A percentile compares a stretch with the other conserved stretches of the same genome.
Conservation (phyloP, 1,140 invertebrate genomes). For the Bombus balteatus region DNA sequence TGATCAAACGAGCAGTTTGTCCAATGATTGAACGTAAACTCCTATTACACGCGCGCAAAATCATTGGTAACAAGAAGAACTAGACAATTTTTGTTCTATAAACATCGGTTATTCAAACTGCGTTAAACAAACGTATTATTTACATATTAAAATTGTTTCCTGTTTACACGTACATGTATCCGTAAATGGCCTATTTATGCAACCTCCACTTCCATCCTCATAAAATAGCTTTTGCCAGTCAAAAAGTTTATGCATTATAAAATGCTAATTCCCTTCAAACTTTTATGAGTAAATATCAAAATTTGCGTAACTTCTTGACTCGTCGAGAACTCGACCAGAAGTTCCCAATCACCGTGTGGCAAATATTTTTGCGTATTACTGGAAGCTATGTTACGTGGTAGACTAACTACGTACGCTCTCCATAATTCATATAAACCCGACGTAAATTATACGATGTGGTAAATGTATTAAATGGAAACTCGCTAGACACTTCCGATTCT, state of each 20-base stretch:
- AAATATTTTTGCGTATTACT: neutral
- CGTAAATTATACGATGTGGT: neutral
- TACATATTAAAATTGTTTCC: neutral
- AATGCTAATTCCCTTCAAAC: neutral
- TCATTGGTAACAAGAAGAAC: neutral
- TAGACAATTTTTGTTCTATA: too few relatives aligned
- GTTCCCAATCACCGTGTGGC: neutral
- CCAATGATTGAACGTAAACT: too few relatives aligned
- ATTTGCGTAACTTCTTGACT: neutral
- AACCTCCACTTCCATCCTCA: neutral
- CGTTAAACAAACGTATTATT: neutral
- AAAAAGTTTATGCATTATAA: neutral
- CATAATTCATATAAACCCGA: too few relatives aligned
- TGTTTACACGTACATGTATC: neutral
- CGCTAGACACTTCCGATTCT: neutral
- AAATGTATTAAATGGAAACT: slow-evolving; percentile 9
- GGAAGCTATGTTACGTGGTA: neutral
- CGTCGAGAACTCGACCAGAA: neutral
- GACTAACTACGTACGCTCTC: neutral
- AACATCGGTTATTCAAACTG: neutral
- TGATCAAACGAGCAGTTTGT: too few relatives aligned
- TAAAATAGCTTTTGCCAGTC: neutral
- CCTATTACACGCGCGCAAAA: neutral
- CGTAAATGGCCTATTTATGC: neutral
- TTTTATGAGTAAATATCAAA: neutral